These are phyloP conservation scores for Crossocerus cetratus DNA, from an alignment of 2,888 invertebrate species.

Conservation along the genomic window DNA sequence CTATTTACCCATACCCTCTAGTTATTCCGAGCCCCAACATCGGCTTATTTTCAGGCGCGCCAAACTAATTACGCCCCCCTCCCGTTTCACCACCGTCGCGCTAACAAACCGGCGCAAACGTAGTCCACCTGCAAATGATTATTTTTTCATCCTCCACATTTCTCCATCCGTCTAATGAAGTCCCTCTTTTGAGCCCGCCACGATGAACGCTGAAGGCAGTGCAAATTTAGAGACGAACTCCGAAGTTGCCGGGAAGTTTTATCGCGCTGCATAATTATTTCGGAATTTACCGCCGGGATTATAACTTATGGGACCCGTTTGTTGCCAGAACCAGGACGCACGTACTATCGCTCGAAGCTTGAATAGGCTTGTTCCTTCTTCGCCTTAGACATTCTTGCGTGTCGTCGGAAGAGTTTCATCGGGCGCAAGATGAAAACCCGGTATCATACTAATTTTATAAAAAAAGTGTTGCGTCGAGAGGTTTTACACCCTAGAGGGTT, in stretches of 20 bases:
- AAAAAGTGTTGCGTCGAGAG: no score
- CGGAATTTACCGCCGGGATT: neutral
- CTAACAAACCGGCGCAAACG: no score
- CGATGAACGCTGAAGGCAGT: neutral
- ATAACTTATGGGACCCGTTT: no score
- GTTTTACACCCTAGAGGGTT: no score
- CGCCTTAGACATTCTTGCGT: no score
- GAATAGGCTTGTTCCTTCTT: no score
- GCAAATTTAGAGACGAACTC: neutral
- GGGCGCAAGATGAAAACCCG: no score
- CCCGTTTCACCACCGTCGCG: neutral
- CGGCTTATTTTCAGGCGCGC: constrained; percentile 29
- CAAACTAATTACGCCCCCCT: constrained; percentile 36
- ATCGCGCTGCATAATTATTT: constrained; percentile 10
- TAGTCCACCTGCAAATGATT: neutral
- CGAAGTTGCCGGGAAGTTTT: neutral
- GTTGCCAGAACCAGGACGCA: no score
- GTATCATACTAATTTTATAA: no score
- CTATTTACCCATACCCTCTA: constrained; percentile 13
- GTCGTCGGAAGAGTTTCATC: no score
- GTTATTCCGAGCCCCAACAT: constrained; percentile 38
- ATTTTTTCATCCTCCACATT: neutral
- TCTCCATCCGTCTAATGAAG: constrained; percentile 11
- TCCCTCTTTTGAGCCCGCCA: constrained; percentile 1
- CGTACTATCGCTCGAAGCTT: no score